Percentiles rank a stretch among this genome's conserved stretches.
Evolutionary conservation across 2,113 vertebrate species (phyloP).

Genomic region (Pantherophis guttatus): DNA sequence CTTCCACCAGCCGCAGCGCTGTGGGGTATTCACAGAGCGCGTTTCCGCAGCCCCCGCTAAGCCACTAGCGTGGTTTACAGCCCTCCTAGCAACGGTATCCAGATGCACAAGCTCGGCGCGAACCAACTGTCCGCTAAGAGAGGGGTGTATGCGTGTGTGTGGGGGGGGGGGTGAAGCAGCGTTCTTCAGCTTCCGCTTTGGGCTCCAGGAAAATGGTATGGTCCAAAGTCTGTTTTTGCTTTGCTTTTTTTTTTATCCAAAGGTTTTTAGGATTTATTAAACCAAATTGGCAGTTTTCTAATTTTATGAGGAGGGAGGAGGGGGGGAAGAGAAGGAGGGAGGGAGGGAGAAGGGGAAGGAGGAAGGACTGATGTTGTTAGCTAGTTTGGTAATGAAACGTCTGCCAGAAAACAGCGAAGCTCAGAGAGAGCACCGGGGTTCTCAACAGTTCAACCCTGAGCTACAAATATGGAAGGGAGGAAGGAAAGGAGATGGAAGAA

Average conservation of each 20-base stretch:
- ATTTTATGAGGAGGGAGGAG: background rate
- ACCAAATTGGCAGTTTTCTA: background rate
- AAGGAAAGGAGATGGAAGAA: too few species aligned
- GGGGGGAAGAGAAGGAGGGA: too few species aligned
- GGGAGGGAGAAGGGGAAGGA: too few species aligned
- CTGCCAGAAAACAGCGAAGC: too few species aligned
- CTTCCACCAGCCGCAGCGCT: background rate
- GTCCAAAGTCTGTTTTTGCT: background rate
- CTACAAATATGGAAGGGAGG: too few species aligned
- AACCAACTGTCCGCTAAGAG: background rate
- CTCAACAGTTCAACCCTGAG: too few species aligned
- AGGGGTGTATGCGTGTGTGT: background rate
- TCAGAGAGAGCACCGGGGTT: too few species aligned
- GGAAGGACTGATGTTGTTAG: too few species aligned
- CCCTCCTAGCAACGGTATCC: slow-evolving; percentile 26
- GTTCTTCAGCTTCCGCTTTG: fast-evolving
- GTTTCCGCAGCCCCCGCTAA: background rate
- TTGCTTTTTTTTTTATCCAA: background rate
- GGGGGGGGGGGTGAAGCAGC: too few species aligned
- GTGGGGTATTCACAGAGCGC: background rate
- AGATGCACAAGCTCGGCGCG: background rate
- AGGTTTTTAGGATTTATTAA: background rate
- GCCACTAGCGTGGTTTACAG: background rate
- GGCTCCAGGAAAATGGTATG: background rate
- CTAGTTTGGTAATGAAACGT: too few species aligned